A percentile compares a stretch with the other conserved stretches of the same genome.
Conservation (phyloP, 2,113 vertebrate genomes). For the Varanus salvator region DNA sequence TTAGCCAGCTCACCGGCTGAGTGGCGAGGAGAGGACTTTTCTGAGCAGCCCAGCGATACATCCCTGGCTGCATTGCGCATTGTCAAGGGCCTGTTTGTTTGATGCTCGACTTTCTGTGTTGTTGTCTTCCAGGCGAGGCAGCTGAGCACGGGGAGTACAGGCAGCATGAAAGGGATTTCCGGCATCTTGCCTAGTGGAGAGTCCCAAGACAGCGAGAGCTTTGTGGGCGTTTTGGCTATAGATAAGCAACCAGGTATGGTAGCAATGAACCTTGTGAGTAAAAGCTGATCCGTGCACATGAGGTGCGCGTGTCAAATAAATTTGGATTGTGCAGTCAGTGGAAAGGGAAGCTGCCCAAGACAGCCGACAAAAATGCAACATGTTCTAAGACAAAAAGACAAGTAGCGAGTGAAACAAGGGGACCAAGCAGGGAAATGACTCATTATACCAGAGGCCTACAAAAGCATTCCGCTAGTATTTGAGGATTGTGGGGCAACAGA, state of each 20-base stretch:
- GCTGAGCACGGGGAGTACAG: conserved; percentile 78
- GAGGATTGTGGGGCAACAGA: background rate
- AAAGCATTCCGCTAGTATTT: background rate
- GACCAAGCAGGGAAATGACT: background rate
- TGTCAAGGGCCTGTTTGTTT: background rate
- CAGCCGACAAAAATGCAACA: background rate
- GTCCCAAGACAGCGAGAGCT: conserved; percentile 73
- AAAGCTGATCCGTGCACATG: background rate
- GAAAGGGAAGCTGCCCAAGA: background rate
- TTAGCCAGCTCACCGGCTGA: background rate
- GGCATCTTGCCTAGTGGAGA: conserved; percentile 72
- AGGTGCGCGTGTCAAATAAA: background rate
- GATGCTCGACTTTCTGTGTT: background rate
- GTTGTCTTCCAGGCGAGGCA: conserved; percentile 73
- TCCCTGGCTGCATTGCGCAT: background rate
- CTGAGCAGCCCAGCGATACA: background rate
- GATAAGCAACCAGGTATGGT: conserved; percentile 79
- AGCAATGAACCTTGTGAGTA: background rate
- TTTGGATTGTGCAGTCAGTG: background rate
- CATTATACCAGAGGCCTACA: background rate
- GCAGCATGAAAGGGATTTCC: conserved; percentile 75
- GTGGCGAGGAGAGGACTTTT: background rate
- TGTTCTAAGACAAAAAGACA: background rate
- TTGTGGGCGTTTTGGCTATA: conserved; percentile 61
- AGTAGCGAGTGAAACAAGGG: background rate